These are phyloP conservation scores for Ictalurus furcatus DNA, from an alignment of 2,113 vertebrate genomes.

Conservation along the genomic window DNA sequence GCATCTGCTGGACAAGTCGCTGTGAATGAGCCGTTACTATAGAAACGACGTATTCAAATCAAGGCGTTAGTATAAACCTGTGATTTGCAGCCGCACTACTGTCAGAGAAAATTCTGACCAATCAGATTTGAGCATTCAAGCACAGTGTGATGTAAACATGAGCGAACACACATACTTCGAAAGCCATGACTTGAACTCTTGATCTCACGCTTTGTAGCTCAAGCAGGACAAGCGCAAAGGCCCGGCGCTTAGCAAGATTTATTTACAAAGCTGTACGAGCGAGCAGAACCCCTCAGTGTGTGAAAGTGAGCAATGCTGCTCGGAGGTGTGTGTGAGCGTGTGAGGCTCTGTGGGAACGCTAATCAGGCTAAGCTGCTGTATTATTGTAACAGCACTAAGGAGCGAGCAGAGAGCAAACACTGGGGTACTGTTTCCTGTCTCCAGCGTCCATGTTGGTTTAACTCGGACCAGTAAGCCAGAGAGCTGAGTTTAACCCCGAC, in stretches of 20 bases:
- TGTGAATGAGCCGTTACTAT: neutral
- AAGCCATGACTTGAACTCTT: neutral
- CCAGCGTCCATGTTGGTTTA: conserved; percentile 65
- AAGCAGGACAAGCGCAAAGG: conserved; percentile 28
- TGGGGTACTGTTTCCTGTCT: conserved; percentile 62
- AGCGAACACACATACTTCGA: neutral
- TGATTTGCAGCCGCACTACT: neutral
- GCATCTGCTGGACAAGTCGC: neutral
- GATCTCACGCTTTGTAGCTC: conserved; percentile 38
- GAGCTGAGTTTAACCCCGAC: conserved; percentile 60
- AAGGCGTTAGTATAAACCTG: neutral
- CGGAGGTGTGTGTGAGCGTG: conserved; percentile 38
- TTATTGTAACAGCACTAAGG: conserved; percentile 52
- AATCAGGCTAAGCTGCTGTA: conserved; percentile 42
- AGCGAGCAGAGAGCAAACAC: conserved; percentile 57
- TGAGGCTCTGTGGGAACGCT: conserved; percentile 55
- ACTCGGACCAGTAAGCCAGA: conserved; percentile 65
- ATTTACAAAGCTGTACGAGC: conserved; percentile 40
- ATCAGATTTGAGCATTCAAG: neutral
- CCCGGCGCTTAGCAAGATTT: conserved; percentile 40
- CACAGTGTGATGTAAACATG: neutral
- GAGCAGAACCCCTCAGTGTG: conserved; percentile 36
- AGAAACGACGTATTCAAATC: neutral
- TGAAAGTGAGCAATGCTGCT: conserved; percentile 10
- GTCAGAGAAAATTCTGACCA: neutral